These are phyloP conservation scores for Mimachlamys varia DNA, from an alignment of 2,888 invertebrate genomes.

Conservation along the genomic window DNA sequence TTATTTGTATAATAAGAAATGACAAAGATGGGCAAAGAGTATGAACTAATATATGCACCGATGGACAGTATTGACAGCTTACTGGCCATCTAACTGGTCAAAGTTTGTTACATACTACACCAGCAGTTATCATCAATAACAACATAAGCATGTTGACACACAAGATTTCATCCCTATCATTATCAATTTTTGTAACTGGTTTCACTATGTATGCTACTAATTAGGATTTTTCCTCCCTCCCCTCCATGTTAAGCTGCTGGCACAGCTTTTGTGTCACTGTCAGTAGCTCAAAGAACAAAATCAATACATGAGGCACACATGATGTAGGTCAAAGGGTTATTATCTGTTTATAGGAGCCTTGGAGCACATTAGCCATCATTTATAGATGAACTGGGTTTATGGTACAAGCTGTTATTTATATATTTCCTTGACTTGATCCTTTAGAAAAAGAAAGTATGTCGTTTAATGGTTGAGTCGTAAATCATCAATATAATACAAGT, in stretches of 20 bases:
- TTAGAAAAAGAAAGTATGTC: background rate
- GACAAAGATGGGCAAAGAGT: background rate
- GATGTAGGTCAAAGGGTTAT: slow-evolving; percentile 20
- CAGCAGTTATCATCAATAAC: too few species aligned
- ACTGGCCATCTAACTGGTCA: background rate
- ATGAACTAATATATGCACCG: background rate
- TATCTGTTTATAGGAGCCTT: slow-evolving; percentile 11
- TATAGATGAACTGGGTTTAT: slow-evolving; percentile 18
- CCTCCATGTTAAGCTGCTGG: background rate
- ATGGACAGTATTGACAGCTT: background rate
- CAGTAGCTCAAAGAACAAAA: slow-evolving; percentile 16
- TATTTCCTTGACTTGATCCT: background rate
- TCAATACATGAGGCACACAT: background rate
- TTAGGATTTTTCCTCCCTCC: background rate
- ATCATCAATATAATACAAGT: background rate
- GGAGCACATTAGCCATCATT: background rate
- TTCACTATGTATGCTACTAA: background rate
- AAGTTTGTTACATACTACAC: background rate
- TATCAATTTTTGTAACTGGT: too few species aligned
- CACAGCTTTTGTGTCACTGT: background rate
- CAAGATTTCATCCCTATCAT: too few species aligned
- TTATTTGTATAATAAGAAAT: background rate
- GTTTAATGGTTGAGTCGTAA: background rate
- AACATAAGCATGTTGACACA: too few species aligned
- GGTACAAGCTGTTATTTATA: background rate